Evolutionary conservation across 2,113 vertebrate genomes (phyloP).

Genomic region (Xenopus borealis): DNA sequence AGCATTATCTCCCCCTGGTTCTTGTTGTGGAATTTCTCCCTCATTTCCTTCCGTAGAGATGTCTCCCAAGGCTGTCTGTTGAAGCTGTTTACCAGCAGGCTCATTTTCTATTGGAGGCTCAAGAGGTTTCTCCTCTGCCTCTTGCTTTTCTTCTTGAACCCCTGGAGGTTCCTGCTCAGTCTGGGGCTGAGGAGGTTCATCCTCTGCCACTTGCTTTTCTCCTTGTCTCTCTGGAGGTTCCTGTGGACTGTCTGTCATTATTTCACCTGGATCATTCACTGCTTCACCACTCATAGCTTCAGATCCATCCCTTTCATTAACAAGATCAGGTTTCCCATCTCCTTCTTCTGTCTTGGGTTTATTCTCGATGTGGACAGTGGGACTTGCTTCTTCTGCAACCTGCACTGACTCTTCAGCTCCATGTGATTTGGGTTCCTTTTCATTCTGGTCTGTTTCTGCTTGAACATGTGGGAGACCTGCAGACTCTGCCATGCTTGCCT

Average conservation of each 20-base stretch:
- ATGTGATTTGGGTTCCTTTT: background rate
- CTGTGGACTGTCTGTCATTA: no score
- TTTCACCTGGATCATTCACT: background rate
- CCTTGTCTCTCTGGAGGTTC: no score
- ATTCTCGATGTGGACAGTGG: background rate
- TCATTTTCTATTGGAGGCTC: background rate
- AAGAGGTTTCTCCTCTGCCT: no score
- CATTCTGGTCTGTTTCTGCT: no score
- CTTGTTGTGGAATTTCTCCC: background rate
- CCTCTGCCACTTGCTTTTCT: no score
- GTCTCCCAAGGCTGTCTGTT: background rate
- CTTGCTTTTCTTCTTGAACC: no score
- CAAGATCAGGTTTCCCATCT: background rate
- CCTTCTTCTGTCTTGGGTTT: background rate
- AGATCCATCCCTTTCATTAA: background rate
- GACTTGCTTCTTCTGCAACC: background rate
- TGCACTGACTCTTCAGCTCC: background rate
- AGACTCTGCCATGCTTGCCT: conserved; percentile 28
- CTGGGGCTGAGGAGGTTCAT: background rate
- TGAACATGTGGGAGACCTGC: conserved; percentile 10
- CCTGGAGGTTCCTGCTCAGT: no score
- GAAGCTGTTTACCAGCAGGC: background rate
- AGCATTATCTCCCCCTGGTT: conserved; percentile 1
- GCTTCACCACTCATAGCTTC: background rate
- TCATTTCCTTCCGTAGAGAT: background rate